These are phyloP conservation scores for Ivindomyrus marchei DNA, from an alignment of 2,113 vertebrate genomes.

Conservation along the genomic window DNA sequence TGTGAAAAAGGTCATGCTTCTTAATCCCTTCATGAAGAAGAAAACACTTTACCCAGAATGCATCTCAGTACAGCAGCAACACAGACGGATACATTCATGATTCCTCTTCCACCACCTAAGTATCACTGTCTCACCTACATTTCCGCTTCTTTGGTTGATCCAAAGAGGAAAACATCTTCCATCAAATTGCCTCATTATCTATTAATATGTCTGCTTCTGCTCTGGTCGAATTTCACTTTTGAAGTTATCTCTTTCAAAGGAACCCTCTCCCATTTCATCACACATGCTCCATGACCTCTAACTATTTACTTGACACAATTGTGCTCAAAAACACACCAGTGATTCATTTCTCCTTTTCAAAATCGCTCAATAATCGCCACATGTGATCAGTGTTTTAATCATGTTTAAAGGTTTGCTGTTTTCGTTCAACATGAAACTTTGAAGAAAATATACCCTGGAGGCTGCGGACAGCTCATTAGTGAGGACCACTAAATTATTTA, in stretches of 20 bases:
- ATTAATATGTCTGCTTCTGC: conserved; percentile 10
- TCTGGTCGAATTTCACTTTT: conserved; percentile 9
- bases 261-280: conserved; percentile 6
- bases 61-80: not conserved
- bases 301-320: not conserved
- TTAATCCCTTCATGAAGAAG: not conserved
- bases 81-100: not conserved
- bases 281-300: not conserved
- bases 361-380: not conserved
- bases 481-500: not conserved
- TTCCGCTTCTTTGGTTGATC: not conserved
- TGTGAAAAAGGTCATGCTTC: not conserved
- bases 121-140: not conserved
- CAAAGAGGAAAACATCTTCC: conserved; percentile 5
- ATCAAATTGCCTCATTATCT: not conserved
- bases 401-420: not conserved
- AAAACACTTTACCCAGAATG: not conserved
- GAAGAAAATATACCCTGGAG: not conserved
- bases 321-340: not conserved
- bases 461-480: not conserved
- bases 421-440: not conserved
- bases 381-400: not conserved
- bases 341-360: not conserved
- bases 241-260: conserved; percentile 2
- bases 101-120: not conserved